Percentiles rank a stretch among this genome's conserved stretches.
Evolutionary conservation across 2,888 invertebrate species (phyloP).

Genomic region (Argyresthia albistria): DNA sequence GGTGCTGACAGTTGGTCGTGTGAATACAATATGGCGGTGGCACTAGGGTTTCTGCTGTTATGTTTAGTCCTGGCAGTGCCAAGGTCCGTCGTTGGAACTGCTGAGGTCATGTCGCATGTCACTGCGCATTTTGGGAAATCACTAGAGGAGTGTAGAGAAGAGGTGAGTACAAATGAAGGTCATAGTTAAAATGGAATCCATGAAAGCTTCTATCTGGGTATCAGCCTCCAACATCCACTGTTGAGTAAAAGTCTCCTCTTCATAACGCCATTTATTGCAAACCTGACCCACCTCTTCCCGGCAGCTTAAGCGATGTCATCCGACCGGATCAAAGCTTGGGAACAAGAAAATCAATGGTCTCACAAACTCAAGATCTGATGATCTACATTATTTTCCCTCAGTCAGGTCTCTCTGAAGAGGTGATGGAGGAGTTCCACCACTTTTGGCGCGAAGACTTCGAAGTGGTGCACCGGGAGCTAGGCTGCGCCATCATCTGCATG

Average conservation of each 20-base stretch:
- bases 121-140: constrained; percentile 57
- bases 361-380: no score
- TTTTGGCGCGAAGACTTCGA: constrained; percentile 64
- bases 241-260: no score
- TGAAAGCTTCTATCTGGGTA: no score
- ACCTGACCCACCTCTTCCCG: no score
- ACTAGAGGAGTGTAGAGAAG: constrained; percentile 50
- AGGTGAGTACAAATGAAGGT: constrained; percentile 26
- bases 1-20: not conserved
- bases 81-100: constrained; percentile 29
- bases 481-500: constrained; percentile 65
- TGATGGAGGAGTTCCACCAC: constrained; percentile 56
- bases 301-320: no score
- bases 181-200: no score
- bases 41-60: constrained; percentile 15
- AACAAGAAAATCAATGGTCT: no score
- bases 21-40: constrained; percentile 11
- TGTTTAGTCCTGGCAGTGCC: constrained; percentile 19
- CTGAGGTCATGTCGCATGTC: constrained; percentile 64
- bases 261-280: no score
- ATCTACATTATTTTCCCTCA: constrained; percentile 12
- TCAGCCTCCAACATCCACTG: no score
- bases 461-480: constrained; percentile 58
- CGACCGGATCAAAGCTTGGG: no score
- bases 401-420: constrained; percentile 48